Evolutionary conservation across 2,888 invertebrate species (phyloP), one percentile per base, ranked within the genome.

Genomic region (Cosmia pyralina): DNA sequence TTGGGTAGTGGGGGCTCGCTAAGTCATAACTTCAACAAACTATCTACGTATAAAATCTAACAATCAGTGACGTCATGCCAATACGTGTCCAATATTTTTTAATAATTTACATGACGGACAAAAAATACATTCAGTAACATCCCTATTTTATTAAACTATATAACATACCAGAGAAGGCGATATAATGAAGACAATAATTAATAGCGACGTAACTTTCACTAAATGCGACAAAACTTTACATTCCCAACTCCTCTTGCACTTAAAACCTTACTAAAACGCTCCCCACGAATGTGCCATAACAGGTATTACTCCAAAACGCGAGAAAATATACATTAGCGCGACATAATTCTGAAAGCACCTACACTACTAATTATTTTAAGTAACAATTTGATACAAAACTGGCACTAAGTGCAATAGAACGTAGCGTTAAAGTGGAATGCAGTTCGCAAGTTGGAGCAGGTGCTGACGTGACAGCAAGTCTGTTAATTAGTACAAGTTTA

Each of bases 401-500:
- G 70, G 84, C 74, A 72, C 83, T 86, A 88, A 89, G 83, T 84
- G 84, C 76, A 76, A 79, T 81, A 80, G 75, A 38, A 10, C 59
- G 78, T 65, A 72, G 68, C 48, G 70, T 73, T 73, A 82, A 80
- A 82, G 82, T 75, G 80, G 78, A 75, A 84, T 87, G 82, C 77
- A 82, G 75, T 3, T 28, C 28, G 28, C 64, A 80, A 81, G 76
- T 75, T 79, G 77, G 72, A 84, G 81, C 92, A 92, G 91, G 92
- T 93, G 91, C 89, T 88, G 90, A 91, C 88, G 88, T 85, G 87
- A 86, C 68, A 85, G 90, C 89, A 82, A 90, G 89, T 87, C 90
- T 91, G 93, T 92, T 94, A 94, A 95, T 95, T 94, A 93, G 89
- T 87, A 85, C 85, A 94, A 94, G 91, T 93, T 93, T 92, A 91